Evolutionary conservation across 2,113 vertebrate species (phyloP), one percentile per base, ranked within the genome.

Genomic region (Pardalotus punctatus): DNA sequence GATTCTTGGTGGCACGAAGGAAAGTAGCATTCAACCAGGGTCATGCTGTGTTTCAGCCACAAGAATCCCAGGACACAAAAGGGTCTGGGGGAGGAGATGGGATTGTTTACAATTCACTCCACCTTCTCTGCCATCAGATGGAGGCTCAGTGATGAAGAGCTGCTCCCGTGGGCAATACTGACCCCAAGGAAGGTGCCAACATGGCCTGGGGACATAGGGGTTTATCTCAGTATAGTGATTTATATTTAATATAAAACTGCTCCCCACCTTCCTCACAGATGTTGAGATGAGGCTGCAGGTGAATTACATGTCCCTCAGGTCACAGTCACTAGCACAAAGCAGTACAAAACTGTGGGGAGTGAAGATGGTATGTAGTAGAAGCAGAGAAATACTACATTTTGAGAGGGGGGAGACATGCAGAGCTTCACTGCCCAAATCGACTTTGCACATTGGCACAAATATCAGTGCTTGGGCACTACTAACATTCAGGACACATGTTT

Each of bases 401-500:
- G 50, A 51, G 66, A 90, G 62, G n/a, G 9, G 47, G 15, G 12
- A 66, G 31, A 53, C 24, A 12, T 3, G 3, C 36, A 81, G 43
- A 61, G 4, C 19, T 64, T 80, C 62, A 18, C 17, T 80, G 23
- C 5, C 11, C 12, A 58, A 87, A 53, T 1, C 0, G 1, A 42
- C 70, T 81, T 74, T 60, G 29, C 2, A 38, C 12, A 25, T 22
- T 29, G 33, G 27, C 42, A 54, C 36, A 61, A 50, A 42, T 24
- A 3, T 61, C 80, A 42, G 4, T 12, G 20, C 33, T 78, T 65
- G 54, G 35, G 43, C 3, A 21, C 27, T 86, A 56, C 38, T 86
- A 45, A 43, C 5, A 42, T 42, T 70, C 9, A 51, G 54, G 29
- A 29, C 5, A 50, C 27, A 51, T 10, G 6, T 82, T 64, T 74